Conservation (phyloP, 2,113 vertebrate species). For the Lichenostomus cassidix region DNA sequence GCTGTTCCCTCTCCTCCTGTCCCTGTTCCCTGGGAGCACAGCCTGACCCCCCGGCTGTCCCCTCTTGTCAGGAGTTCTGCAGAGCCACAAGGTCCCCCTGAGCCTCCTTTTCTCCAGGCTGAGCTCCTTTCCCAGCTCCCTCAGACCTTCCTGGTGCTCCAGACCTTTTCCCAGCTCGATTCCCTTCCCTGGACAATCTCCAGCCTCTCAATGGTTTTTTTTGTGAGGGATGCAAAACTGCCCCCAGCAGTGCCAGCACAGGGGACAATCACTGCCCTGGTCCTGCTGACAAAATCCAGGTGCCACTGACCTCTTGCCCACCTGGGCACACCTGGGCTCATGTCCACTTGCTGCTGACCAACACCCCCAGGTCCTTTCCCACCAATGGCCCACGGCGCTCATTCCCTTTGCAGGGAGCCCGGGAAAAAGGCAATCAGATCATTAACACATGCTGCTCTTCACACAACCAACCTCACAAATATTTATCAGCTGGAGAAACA, state of each 20-base stretch:
- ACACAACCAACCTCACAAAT: conserved; percentile 45
- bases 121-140: not conserved
- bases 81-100: not conserved
- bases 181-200: not conserved
- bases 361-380: not conserved
- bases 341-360: not conserved
- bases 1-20: not conserved
- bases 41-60: rapidly evolving
- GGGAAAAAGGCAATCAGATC: not conserved
- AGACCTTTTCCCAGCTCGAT: not conserved
- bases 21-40: not conserved
- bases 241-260: not conserved
- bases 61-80: not conserved
- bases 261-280: not conserved
- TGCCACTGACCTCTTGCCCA: not conserved
- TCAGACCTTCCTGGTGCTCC: rapidly evolving
- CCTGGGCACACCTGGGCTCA: not conserved
- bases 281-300: not conserved
- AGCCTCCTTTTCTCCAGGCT: not conserved
- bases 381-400: rapidly evolving
- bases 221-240: rapidly evolving
- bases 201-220: not conserved
- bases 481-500: conserved; percentile 64
- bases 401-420: not conserved
- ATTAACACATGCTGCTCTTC: conserved; percentile 27